phyloP scores from a whole-genome alignment of 2,888 invertebrate species.

The Polymixis flavicincta region DNA sequence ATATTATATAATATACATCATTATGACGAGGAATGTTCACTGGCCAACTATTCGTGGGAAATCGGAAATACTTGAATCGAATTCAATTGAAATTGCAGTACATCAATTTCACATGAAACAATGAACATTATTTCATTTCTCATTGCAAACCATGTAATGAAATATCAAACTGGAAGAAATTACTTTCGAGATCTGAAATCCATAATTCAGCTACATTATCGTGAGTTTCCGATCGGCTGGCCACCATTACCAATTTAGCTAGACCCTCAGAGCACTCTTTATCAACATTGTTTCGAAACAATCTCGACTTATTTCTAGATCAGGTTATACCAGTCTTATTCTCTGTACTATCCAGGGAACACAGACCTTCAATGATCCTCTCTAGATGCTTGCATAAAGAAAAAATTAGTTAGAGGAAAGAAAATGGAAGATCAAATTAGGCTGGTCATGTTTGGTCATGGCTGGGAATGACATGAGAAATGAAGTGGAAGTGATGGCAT shows the following conservation, averaged over 20 bases:
- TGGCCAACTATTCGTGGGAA: background rate
- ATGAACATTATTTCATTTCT: slow-evolving; percentile 28
- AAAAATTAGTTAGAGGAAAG: slow-evolving; percentile 49
- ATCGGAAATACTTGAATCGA: background rate
- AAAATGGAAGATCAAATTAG: slow-evolving; percentile 65
- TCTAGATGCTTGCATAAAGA: slow-evolving; percentile 53
- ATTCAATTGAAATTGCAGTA: background rate
- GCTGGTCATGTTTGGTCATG: slow-evolving; percentile 67
- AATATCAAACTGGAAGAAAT: slow-evolving; percentile 67
- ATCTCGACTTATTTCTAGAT: slow-evolving; percentile 59
- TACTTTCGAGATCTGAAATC: slow-evolving; percentile 74
- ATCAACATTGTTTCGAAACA: slow-evolving; percentile 46
- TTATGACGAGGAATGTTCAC: background rate
- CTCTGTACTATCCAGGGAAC: slow-evolving; percentile 68
- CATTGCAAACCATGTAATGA: slow-evolving; percentile 43
- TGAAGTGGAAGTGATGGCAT: slow-evolving; percentile 79
- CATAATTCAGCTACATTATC: slow-evolving; percentile 85
- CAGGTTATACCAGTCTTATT: slow-evolving; percentile 67
- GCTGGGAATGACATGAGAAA: slow-evolving; percentile 80
- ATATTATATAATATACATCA: background rate
- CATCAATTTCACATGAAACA: slow-evolving; percentile 8
- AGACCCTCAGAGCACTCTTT: slow-evolving; percentile 68
- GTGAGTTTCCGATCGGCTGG: slow-evolving; percentile 83
- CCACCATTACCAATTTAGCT: slow-evolving; percentile 70
- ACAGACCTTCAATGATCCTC: slow-evolving; percentile 67